A percentile compares a stretch with the other conserved stretches of the same genome.
Conservation (phyloP, 1,140 invertebrate species). For the Micrasema minimum region DNA sequence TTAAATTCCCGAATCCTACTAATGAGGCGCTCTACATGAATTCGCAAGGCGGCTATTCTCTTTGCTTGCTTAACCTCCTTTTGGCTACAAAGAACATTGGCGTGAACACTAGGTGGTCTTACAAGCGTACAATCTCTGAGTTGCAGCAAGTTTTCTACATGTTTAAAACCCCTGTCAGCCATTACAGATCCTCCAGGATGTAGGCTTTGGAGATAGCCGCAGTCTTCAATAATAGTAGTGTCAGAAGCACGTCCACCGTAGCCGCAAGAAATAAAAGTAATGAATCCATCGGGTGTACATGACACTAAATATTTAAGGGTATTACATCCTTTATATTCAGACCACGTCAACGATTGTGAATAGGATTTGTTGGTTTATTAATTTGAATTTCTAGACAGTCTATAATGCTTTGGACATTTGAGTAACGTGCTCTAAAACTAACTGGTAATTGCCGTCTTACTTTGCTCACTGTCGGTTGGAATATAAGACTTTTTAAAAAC, state of each 20-base stretch:
- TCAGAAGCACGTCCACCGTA: conserved; percentile 3
- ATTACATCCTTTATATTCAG: conserved; percentile 1
- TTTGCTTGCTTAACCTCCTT: conserved; percentile 1
- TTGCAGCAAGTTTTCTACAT: not conserved
- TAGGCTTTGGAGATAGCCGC: not conserved
- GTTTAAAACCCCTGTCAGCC: conserved; percentile 3
- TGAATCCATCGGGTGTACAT: not conserved
- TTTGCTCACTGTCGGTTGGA: not conserved
- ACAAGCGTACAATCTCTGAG: not conserved
- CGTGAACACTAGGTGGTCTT: not conserved
- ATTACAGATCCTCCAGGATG: not conserved
- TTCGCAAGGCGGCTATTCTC: conserved; percentile 11
- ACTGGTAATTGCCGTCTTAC: not conserved
- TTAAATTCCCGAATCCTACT: conserved; percentile 2
- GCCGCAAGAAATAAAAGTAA: not conserved
- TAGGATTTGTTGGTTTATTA: not conserved
- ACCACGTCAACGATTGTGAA: not conserved
- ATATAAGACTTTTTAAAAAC: not conserved
- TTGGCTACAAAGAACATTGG: not conserved
- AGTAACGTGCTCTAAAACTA: not conserved
- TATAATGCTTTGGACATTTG: not conserved
- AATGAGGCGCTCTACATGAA: not conserved
- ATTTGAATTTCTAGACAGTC: conserved; percentile 14
- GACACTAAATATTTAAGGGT: not conserved
- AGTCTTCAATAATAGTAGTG: not conserved